Base-by-base conservation (phyloP, 2,113 vertebrate genomes). In the Lepisosteus osseus region DNA sequence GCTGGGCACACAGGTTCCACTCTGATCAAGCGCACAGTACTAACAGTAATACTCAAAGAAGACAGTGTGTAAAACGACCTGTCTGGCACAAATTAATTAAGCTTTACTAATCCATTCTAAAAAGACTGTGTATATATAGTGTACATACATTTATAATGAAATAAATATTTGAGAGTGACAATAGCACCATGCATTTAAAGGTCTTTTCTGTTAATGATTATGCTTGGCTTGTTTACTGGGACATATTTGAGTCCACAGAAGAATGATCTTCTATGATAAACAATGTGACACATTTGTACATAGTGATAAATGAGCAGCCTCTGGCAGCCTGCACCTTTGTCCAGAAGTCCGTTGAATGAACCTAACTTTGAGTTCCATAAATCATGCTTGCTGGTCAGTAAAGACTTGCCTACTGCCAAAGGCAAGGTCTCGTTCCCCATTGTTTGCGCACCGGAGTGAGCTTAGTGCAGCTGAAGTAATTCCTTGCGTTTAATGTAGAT, bases 261-360 rank as follows among this genome's bases (percentile, higher is more conserved):
- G 72, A 68, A 63, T 61, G 71, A 55, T 59, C 44, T 56, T 61
- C 64, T 77, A 64, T 73, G 82, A 82, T 79, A 82, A 79, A 82
- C 78, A 78, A 77, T 74, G 77, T 82, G 77, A 82, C 74, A 72
- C 70, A 62, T 72, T 61, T 29, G 70, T 84, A 76, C 80, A 79
- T 75, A 56, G 71, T 84, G 80, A 84, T 82, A 76, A 82, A 80
- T 82, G 74, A 76, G 61, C 68, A 43, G 78, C 80, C 72, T 14
- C 62, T 57, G 83, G 83, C 83, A 68, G 71, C 67, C 65, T 73
- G 74, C 71, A 78, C 80, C 73, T 80, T 82, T 80, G 75, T 69
- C 64, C 67, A n/a, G 74, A 73, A 79, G 75, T 79, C 76, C 74
- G 51, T 71, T 47, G 76, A 80, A 74, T 73, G 77, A 71, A 77